Conservation (phyloP, 2,888 invertebrate genomes). For the Stramonita haemastoma region DNA sequence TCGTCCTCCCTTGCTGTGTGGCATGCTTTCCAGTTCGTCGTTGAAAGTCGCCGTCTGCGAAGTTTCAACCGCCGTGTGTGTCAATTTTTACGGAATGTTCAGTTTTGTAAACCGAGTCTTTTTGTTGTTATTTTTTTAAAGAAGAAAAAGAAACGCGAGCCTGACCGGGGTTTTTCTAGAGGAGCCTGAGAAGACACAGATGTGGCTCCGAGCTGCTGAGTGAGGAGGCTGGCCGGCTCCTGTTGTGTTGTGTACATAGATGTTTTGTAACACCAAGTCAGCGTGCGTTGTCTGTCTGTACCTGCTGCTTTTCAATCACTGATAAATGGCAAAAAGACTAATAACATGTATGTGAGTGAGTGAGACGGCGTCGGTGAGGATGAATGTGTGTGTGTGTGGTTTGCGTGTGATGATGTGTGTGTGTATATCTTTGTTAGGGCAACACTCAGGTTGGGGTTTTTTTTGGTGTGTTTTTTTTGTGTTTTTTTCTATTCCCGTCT, state of each 20-base stretch:
- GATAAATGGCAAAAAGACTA: slow-evolving; percentile 17
- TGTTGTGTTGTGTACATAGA: background rate
- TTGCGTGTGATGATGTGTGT: too few species aligned
- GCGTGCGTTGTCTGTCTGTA: background rate
- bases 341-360: too few species aligned
- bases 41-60: background rate
- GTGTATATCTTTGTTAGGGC: too few species aligned
- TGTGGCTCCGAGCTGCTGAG: background rate
- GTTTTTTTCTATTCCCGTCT: too few species aligned
- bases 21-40: background rate
- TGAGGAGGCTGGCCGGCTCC: background rate
- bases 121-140: too few species aligned
- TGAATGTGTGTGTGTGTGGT: too few species aligned
- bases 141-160: too few species aligned
- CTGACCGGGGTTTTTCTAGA: too few species aligned
- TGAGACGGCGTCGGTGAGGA: too few species aligned
- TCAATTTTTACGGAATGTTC: slow-evolving; percentile 1
- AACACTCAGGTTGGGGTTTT: too few species aligned
- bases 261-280: background rate
- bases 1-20: background rate
- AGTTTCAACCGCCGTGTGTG: slow-evolving; percentile 8
- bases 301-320: background rate
- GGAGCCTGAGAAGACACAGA: background rate
- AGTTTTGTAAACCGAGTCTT: background rate
- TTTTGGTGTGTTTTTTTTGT: too few species aligned